phyloP scores from a whole-genome alignment of 2,888 invertebrate species.

The Drosophila picticornis region DNA sequence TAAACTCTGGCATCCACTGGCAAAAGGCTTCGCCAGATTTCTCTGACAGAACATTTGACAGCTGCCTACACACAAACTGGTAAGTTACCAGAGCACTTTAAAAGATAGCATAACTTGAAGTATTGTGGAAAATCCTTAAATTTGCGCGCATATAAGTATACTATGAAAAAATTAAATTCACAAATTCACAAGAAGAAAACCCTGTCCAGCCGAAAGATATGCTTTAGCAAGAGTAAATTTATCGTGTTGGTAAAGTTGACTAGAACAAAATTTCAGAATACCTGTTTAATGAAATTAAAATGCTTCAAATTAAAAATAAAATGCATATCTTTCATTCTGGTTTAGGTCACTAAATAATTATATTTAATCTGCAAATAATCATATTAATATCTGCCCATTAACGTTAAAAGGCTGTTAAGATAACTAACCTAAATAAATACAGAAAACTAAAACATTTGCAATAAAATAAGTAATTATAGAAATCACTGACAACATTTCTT shows the following conservation, averaged over 20 bases:
- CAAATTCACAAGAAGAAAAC: not conserved
- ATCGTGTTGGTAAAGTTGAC: not conserved
- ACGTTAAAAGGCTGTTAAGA: slow-evolving; percentile 41
- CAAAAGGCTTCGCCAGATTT: not conserved
- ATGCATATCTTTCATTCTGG: not conserved
- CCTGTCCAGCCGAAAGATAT: slow-evolving; percentile 24
- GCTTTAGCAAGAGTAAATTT: not conserved
- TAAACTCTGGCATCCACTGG: not conserved
- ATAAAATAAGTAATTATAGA: slow-evolving; percentile 57
- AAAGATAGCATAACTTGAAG: slow-evolving; percentile 9
- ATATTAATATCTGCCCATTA: slow-evolving; percentile 1
- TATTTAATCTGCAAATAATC: slow-evolving; percentile 43
- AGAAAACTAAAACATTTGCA: slow-evolving; percentile 26
- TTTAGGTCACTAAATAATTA: slow-evolving; percentile 38
- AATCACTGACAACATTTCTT: slow-evolving; percentile 61
- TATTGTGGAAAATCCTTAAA: not conserved
- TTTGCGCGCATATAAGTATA: slow-evolving; percentile 14
- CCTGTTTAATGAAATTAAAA: not conserved
- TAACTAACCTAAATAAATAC: slow-evolving; percentile 30
- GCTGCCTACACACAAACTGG: not conserved
- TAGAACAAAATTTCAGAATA: not conserved
- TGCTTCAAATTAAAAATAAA: not conserved
- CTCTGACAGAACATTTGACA: not conserved
- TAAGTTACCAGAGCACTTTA: not conserved
- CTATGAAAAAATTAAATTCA: not conserved